phyloP scores from a whole-genome alignment of 2,888 invertebrate genomes.

The Andrena trimmerana region DNA sequence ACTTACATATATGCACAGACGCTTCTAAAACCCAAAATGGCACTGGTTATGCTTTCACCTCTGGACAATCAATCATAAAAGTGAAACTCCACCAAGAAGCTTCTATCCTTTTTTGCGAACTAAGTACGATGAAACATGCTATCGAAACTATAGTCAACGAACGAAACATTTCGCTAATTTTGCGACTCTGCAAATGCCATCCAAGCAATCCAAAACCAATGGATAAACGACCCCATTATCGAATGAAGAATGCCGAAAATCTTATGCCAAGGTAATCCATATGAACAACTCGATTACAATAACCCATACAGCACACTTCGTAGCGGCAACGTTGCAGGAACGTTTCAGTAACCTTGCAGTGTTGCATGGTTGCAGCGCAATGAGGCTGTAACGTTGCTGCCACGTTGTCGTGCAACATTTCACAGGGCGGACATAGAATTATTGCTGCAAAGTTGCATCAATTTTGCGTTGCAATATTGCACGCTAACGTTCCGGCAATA shows the following conservation, averaged over 20 bases:
- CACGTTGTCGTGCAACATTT: no score
- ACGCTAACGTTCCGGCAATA: no score
- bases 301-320: background rate
- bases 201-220: background rate
- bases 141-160: background rate
- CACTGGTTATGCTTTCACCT: background rate
- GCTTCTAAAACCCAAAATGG: background rate
- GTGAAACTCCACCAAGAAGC: background rate
- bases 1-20: background rate
- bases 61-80: background rate
- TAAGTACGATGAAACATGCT: background rate
- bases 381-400: no score
- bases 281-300: background rate
- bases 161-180: conserved; percentile 1
- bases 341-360: no score
- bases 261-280: background rate
- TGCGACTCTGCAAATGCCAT: background rate
- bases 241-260: conserved; percentile 4
- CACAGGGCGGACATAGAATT: no score
- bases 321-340: no score
- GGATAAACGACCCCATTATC: background rate
- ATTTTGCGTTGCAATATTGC: no score
- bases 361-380: no score
- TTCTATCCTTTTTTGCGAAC: background rate
- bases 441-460: no score